These are phyloP conservation scores for Sinodicranocentrus sp. DNA, from an alignment of 2,888 invertebrate species.

Conservation along the genomic window DNA sequence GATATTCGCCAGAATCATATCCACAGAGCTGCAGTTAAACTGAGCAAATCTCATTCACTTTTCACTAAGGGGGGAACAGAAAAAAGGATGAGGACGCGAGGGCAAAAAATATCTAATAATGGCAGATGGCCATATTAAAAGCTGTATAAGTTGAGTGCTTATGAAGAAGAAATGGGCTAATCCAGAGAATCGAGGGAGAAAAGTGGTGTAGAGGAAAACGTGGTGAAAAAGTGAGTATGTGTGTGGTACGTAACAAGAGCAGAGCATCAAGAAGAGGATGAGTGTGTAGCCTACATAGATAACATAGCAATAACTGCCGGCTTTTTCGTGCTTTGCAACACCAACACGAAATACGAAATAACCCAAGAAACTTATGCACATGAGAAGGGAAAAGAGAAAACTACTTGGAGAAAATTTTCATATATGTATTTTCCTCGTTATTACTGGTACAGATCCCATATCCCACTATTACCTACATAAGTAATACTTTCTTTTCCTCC, in stretches of 20 bases:
- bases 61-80: neutral
- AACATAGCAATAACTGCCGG: slow-evolving; percentile 43
- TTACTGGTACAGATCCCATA: no score
- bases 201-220: slow-evolving; percentile 22
- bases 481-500: neutral
- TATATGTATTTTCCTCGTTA: no score
- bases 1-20: neutral
- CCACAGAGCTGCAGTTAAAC: slow-evolving; percentile 1
- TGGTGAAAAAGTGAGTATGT: neutral
- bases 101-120: slow-evolving; percentile 38
- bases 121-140: slow-evolving; percentile 35
- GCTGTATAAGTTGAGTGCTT: slow-evolving; percentile 31
- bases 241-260: neutral
- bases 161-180: slow-evolving; percentile 38
- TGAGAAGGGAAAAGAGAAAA: neutral
- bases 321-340: slow-evolving; percentile 32
- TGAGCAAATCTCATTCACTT: slow-evolving; percentile 25
- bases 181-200: slow-evolving; percentile 17
- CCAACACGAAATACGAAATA: slow-evolving; percentile 35
- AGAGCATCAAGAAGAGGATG: neutral
- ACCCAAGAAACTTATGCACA: slow-evolving; percentile 8
- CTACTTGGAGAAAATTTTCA: slow-evolving; percentile 1
- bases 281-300: slow-evolving; percentile 32
- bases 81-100: slow-evolving; percentile 7
- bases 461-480: neutral